Base-by-base conservation (phyloP, 2,797 vertebrate species). In the Schizopygopsis pylzovi region DNA sequence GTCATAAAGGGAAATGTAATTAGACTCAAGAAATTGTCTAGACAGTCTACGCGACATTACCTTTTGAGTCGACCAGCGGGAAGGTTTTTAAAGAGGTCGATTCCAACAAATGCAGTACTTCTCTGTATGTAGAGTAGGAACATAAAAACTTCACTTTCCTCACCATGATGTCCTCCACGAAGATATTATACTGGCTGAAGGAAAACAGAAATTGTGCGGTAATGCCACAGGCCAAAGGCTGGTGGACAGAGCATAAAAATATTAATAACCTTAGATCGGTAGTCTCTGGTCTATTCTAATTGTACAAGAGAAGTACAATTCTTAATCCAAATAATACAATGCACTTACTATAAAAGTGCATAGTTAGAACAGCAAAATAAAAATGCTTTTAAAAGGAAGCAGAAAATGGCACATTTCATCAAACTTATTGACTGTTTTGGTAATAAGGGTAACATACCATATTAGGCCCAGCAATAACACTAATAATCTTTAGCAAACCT, bases 161-260 rank as follows among this genome's bases (percentile, higher is more conserved):
- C 84, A 99, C 97, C 98, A 99, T 99, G 92, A 99, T 99, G 92
- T 99, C 97, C 89, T 97, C 97, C 70, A 99, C 98, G 90, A 98
- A 97, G 89, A 98, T 96, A 78, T 97, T 98, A 91, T 97, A 98
- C 88, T 98, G 98, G 93, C 98, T 99, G 92, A 15, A 86, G 87
- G 7, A 76, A 28, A 79, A 52, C 28, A 84, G 28, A 83, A 33
- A 79, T n/a, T 8, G 15, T 5, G 12, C 4, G 1, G 56, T 79
- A n/a, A 79, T 25, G n/a, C 33, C 70, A 47, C 71, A 28, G 71
- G 28, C 41, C 11, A 12, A 61, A 61, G 59, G 3, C n/a, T 61
- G 59, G 59, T 25, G 1, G 6, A 78, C 76, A 20, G 56, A 65
- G 18, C 25, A 52, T 2, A 80, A 65, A 49, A 63, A 9, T 13